Evolutionary conservation across 2,888 invertebrate species (phyloP), one percentile per base, ranked within the genome.

Genomic region (Drosophila gaucha): DNA sequence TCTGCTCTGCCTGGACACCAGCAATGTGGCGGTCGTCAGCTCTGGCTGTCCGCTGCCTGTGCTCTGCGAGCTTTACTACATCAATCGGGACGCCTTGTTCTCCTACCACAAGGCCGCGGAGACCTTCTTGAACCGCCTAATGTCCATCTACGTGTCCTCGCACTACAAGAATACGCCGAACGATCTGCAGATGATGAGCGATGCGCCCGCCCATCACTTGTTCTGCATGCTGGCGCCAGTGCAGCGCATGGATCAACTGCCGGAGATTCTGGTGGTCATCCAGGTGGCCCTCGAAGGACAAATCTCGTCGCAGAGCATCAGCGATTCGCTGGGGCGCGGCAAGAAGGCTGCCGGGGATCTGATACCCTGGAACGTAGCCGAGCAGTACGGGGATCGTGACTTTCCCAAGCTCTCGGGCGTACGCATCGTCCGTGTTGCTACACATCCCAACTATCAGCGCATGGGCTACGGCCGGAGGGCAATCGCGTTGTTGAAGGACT

Each of bases 111-210:
- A 96, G 89, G 98, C 98, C 0, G 96, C 97, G 0, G 97, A 97
- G 92, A 94, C 95, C 2, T 99, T 99, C 91, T 93, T 99, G 9
- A 98, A 99, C 83, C 93, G 97, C 63, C 91, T 99, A 9, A 97
- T 99, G 74, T 94, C 97, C 12, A 95, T 99, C 39, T 99, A 98
- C 90, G 99, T 99, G 0, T 95, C 99, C 0, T 99, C 99, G 6
- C 99, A 99, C 93, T 99, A 99, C 91, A 99, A 99, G 95, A 99
- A 99, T 93, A 97, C 97, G 58, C 99, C 99, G 0, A 99, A 99
- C 92, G 99, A 99, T 93, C 93, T 99, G 38, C 99, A 99, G 93
- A 95, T 99, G 94, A 94, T 99, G 93, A 98, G 99, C 12, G 99
- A 99, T 92, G 99, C 99, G 14, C 99, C 99, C 0, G 98, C 98